Evolutionary conservation across 1,140 invertebrate species (phyloP).

Genomic region (Leptopilina boulardi): DNA sequence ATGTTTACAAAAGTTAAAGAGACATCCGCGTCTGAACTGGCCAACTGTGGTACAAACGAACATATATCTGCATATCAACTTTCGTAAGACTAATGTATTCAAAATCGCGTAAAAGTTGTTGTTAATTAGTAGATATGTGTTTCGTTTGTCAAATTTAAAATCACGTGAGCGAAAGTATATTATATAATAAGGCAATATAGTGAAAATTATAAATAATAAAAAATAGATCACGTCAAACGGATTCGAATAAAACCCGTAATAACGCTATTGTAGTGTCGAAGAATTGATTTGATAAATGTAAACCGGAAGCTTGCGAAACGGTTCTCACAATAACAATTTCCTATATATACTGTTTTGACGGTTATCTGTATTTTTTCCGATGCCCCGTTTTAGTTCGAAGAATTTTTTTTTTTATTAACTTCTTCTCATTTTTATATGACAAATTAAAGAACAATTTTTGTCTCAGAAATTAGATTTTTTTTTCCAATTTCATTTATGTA

Average conservation of each 20-base stretch:
- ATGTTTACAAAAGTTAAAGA: background rate
- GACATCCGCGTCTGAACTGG: background rate
- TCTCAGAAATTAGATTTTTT: no score
- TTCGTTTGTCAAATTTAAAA: constrained; percentile 11
- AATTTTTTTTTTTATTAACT: background rate
- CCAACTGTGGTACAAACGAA: background rate
- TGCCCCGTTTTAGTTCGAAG: background rate
- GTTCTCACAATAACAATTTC: constrained; percentile 6
- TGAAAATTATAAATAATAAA: background rate
- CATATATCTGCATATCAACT: background rate
- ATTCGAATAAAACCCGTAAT: constrained; percentile 26
- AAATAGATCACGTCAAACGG: background rate
- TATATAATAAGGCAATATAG: no score
- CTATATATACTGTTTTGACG: background rate
- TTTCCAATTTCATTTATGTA: no score
- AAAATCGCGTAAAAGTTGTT: background rate
- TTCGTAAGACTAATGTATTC: constrained; percentile 23
- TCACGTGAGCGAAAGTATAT: background rate
- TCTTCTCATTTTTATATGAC: background rate
- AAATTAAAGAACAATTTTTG: background rate
- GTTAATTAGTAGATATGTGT: background rate
- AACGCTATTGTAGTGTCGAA: background rate
- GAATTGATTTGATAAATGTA: constrained; percentile 1
- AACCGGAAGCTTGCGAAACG: background rate
- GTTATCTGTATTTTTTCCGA: constrained; percentile 10